These are phyloP conservation scores for Trilocha varians DNA, from an alignment of 2,888 invertebrate genomes.

Conservation along the genomic window DNA sequence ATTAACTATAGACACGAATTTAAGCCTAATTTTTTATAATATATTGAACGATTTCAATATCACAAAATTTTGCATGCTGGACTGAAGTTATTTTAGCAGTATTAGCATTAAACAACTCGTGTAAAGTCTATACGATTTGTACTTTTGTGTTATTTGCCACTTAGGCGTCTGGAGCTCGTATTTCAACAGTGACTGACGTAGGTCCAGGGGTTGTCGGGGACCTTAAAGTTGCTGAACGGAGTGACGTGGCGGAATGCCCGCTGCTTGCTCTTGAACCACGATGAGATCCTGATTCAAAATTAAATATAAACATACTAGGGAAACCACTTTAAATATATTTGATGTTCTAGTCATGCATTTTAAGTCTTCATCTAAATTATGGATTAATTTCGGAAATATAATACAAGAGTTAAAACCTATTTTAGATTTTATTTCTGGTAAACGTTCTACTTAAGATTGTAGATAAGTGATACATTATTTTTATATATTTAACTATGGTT, in stretches of 20 bases:
- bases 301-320: not conserved
- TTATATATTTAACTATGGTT: too few species aligned
- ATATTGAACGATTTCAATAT: constrained; percentile 46
- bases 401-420: too few species aligned
- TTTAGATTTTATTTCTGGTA: too few species aligned
- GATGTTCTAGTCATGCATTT: constrained; percentile 17
- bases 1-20: constrained; percentile 35
- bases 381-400: too few species aligned
- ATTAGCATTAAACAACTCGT: constrained; percentile 16
- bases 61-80: constrained; percentile 63
- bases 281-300: constrained; percentile 58
- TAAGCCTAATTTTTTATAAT: constrained; percentile 38
- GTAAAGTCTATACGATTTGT: constrained; percentile 6
- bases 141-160: constrained; percentile 10
- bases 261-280: constrained; percentile 85
- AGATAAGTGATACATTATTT: too few species aligned
- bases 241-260: constrained; percentile 83
- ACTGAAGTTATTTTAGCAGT: constrained; percentile 34
- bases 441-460: too few species aligned
- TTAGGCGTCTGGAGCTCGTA: constrained; percentile 78
- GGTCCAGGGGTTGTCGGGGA: constrained; percentile 59
- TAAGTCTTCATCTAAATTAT: too few species aligned
- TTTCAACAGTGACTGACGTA: constrained; percentile 81
- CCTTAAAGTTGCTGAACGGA: constrained; percentile 75
- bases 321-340: not conserved